A percentile compares a stretch with the other conserved stretches of the same genome.
Evolutionary conservation across 1,140 invertebrate species (phyloP).

Genomic region (Parapsyche elsis): DNA sequence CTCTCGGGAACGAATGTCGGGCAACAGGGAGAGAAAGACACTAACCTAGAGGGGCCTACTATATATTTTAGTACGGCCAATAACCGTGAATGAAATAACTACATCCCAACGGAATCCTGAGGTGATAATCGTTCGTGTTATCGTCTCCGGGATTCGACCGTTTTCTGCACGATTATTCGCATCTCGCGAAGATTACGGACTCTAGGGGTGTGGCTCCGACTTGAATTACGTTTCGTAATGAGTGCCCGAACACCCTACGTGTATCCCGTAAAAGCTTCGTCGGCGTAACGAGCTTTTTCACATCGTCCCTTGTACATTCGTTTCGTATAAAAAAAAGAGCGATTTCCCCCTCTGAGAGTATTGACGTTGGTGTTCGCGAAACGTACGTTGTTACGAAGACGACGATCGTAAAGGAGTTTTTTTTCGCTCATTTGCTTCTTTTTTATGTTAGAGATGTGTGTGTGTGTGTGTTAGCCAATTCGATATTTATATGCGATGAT

Average conservation of each 20-base stretch:
- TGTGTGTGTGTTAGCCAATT: not conserved
- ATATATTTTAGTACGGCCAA: not conserved
- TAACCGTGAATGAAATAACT: constrained; percentile 6
- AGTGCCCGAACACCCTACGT: not conserved
- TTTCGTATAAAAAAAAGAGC: constrained; percentile 9
- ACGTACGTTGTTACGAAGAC: not conserved
- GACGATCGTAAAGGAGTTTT: constrained; percentile 1
- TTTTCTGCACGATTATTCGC: constrained; percentile 5
- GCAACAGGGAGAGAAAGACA: not conserved
- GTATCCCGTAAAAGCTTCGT: constrained; percentile 3
- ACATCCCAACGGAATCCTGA: constrained; percentile 24
- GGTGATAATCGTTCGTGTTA: constrained; percentile 44
- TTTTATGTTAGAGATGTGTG: not conserved
- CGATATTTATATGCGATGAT: constrained; percentile 12
- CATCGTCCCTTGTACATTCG: not conserved
- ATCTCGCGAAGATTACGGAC: not conserved
- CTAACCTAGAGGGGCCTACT: too few species aligned
- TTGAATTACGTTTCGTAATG: constrained; percentile 7
- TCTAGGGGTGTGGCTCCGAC: not conserved
- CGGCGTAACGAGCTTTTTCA: constrained; percentile 13
- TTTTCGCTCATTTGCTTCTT: not conserved
- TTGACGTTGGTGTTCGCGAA: not conserved
- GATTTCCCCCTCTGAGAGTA: not conserved
- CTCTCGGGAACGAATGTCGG: not conserved
- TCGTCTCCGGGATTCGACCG: constrained; percentile 23